Evolutionary conservation across 2,888 invertebrate genomes (phyloP), one percentile per base, ranked within the genome.

Genomic region (Furcula furcula): DNA sequence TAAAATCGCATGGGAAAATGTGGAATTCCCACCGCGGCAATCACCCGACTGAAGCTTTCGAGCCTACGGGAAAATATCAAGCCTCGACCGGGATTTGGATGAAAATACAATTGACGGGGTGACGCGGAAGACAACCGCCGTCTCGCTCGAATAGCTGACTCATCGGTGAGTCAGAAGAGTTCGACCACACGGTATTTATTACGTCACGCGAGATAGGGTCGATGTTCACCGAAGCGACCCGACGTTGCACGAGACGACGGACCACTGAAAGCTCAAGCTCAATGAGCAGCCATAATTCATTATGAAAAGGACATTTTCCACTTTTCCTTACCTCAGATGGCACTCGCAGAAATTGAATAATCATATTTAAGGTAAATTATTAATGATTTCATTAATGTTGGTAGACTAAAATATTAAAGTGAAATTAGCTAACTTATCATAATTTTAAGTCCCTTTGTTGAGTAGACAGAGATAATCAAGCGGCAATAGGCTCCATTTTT

Each of bases 41-140:
- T 71, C 71, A 76, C 76, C 58, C 65, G 64, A 87, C 84, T 85
- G 78, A 78, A 66, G 67, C 66, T 67, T 72, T 70, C n/a, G 76
- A 81, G 76, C 77, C 81, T 84, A 81, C 82, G 73, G 82, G 83
- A 86, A 83, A 85, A 82, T 75, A 70, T 76, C 69, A 76, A 81
- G 78, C 82, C 78, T 76, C 76, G 72, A 68, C 79, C 80, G 80
- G 84, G 86, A 80, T 71, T 69, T 66, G 49, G 70, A 65, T 73
- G 69, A 71, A 76, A 79, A 71, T 69, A 69, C 27, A 65, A 61
- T 64, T 61, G 53, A 33, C 31, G 29, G 41, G 35, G 41, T 37
- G 55, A 57, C 47, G 48, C 44, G 56, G 44, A 41, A 31, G 36
- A 40, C 40, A 46, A 33, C 41, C 49, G 48, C 71, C 61, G 40